Percentiles rank a stretch among this genome's conserved stretches.
Evolutionary conservation across 2,113 vertebrate species (phyloP).

Genomic region (Polyodon spathula): DNA sequence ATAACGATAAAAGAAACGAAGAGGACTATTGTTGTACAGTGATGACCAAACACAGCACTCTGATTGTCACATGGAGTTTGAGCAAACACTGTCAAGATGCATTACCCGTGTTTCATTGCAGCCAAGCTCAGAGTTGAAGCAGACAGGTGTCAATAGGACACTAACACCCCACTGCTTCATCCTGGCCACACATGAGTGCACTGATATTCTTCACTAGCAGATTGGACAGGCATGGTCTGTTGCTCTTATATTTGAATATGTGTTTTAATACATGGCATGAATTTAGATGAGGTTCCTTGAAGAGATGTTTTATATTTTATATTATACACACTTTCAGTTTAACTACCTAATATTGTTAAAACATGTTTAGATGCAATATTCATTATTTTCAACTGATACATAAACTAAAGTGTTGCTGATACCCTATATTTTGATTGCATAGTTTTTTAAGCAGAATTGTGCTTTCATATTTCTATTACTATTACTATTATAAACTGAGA

Average conservation of each 20-base stretch:
- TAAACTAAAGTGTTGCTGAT: no score
- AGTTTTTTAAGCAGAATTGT: no score
- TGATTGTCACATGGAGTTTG: background rate
- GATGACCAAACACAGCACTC: background rate
- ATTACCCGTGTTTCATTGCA: background rate
- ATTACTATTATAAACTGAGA: no score
- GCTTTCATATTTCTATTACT: no score
- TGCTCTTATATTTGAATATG: conserved; percentile 1
- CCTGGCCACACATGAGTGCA: background rate
- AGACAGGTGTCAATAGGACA: conserved; percentile 8
- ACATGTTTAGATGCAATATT: no score
- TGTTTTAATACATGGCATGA: conserved; percentile 11
- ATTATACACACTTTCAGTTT: no score
- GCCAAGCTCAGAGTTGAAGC: background rate
- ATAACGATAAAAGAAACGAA: no score
- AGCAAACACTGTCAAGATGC: background rate
- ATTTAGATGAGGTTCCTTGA: background rate
- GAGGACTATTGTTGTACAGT: no score
- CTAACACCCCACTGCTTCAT: background rate
- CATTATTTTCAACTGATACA: no score
- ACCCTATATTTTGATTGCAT: no score
- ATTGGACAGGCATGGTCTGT: background rate
- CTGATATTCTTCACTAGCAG: background rate
- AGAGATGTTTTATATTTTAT: no score
- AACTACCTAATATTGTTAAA: no score